Conservation (phyloP, 2,797 vertebrate genomes). For the Helarctos malayanus region DNA sequence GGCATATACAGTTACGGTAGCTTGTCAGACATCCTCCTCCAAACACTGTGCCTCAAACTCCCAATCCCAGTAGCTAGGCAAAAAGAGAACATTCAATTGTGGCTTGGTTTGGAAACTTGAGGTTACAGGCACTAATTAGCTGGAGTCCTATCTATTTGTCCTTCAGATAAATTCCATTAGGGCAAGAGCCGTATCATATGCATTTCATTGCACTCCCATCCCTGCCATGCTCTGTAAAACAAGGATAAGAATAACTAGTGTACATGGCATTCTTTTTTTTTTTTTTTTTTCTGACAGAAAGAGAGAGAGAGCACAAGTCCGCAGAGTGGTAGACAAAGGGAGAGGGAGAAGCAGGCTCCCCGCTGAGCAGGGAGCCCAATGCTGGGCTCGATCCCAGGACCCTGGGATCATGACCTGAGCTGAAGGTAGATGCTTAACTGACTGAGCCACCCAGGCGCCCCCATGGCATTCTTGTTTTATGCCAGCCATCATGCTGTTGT, state of each 20-base stretch:
- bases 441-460: too few relatives aligned
- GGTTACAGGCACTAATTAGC: not conserved
- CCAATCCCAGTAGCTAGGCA: not conserved
- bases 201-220: not conserved
- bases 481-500: not conserved
- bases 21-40: not conserved
- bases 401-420: too few relatives aligned
- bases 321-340: too few relatives aligned
- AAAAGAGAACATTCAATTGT: not conserved
- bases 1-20: fast-evolving
- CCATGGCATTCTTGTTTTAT: not conserved
- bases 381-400: too few relatives aligned
- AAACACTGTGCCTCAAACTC: not conserved
- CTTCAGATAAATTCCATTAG: not conserved
- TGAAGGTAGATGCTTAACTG: too few relatives aligned
- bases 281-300: not conserved
- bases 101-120: not conserved
- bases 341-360: too few relatives aligned
- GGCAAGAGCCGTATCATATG: not conserved
- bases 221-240: not conserved
- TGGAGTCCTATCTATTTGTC: not conserved
- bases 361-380: too few relatives aligned
- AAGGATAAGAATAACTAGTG: not conserved
- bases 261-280: not conserved
- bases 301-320: too few relatives aligned